Percentiles rank a stretch among this genome's conserved stretches.
phyloP scores from a whole-genome alignment of 2,113 vertebrate genomes.

The Camelus dromedarius region DNA sequence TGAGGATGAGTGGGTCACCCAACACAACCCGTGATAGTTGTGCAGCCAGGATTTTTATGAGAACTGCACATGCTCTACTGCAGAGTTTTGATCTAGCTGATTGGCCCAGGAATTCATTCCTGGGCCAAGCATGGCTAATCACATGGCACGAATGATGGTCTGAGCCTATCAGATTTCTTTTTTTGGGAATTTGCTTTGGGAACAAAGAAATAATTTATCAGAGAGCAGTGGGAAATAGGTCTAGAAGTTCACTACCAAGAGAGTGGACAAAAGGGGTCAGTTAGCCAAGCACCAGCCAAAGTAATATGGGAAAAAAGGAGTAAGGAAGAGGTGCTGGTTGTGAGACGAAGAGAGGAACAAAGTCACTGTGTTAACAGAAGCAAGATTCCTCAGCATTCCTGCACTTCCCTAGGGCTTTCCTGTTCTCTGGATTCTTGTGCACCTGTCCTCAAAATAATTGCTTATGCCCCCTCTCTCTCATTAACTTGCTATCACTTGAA shows the following conservation, averaged over 20 bases:
- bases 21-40: rapidly evolving
- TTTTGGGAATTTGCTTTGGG: neutral
- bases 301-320: neutral
- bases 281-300: neutral
- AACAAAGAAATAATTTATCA: neutral
- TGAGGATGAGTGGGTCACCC: neutral
- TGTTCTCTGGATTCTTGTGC: neutral
- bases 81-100: neutral
- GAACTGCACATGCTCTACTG: rapidly evolving
- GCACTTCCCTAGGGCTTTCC: neutral
- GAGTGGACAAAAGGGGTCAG: neutral
- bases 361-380: neutral
- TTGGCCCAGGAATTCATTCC: neutral
- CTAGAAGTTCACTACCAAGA: neutral
- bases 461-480: neutral
- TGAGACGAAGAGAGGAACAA: neutral
- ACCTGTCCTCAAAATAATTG: neutral
- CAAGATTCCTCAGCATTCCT: neutral
- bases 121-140: neutral
- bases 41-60: neutral
- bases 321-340: neutral
- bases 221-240: neutral
- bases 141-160: neutral
- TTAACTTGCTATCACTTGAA: neutral
- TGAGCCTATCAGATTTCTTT: neutral